phyloP scores from a whole-genome alignment of 1,140 invertebrate genomes.

The Ceratina calcarata region DNA sequence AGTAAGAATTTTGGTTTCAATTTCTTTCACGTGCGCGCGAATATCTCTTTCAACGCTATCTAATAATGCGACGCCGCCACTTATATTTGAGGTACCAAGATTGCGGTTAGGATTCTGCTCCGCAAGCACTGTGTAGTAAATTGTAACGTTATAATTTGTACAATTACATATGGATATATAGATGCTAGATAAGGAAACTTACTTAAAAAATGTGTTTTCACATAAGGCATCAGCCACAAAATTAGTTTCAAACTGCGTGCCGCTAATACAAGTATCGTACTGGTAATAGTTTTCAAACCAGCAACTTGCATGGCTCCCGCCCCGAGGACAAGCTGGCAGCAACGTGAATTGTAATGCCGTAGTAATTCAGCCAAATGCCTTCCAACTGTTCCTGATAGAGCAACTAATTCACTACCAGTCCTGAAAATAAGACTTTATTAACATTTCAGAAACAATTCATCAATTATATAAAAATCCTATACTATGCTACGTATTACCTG shows the following conservation, averaged over 20 bases:
- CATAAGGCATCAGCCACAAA: slow-evolving; percentile 87
- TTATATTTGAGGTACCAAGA: slow-evolving; percentile 66
- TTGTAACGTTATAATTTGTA: slow-evolving; percentile 22
- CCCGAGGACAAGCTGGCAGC: slow-evolving; percentile 96
- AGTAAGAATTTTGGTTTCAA: slow-evolving; percentile 93
- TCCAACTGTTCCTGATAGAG: slow-evolving; percentile 85
- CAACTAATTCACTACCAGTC: slow-evolving; percentile 81
- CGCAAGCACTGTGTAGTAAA: slow-evolving; percentile 62
- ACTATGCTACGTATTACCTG: slow-evolving; percentile 79
- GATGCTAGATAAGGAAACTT: slow-evolving; percentile 9
- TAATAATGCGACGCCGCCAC: slow-evolving; percentile 79
- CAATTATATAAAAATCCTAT: not conserved
- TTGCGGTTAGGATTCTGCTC: slow-evolving; percentile 73
- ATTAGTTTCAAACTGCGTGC: slow-evolving; percentile 92
- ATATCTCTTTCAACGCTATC: slow-evolving; percentile 90
- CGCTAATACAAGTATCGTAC: slow-evolving; percentile 95
- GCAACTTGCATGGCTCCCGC: slow-evolving; percentile 96
- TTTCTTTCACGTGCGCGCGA: slow-evolving; percentile 93
- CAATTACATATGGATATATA: not conserved
- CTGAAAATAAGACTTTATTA: slow-evolving; percentile 54
- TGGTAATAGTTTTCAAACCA: slow-evolving; percentile 97
- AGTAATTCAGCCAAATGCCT: slow-evolving; percentile 93
- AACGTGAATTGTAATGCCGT: slow-evolving; percentile 94
- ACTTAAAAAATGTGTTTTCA: slow-evolving; percentile 85
- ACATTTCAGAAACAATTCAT: not conserved